phyloP scores from a whole-genome alignment of 2,113 vertebrate species.

The Perca fluviatilis region DNA sequence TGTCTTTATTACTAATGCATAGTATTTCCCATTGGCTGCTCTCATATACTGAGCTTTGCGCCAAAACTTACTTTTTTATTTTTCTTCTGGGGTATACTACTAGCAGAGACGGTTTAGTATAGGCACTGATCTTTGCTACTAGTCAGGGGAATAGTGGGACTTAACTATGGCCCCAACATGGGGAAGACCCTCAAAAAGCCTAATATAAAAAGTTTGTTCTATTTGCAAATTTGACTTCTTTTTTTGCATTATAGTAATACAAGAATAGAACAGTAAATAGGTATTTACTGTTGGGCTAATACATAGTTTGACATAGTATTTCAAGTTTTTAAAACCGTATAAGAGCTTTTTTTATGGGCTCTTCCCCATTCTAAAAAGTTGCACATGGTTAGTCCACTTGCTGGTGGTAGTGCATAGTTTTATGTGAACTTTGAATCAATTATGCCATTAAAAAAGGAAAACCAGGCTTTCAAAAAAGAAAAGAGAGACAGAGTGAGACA shows the following conservation, averaged over 20 bases:
- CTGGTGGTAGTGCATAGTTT: too few relatives aligned
- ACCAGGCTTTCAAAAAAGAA: neutral
- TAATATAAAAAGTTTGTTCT: neutral
- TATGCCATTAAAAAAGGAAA: neutral
- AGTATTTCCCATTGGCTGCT: slow-evolving; percentile 25
- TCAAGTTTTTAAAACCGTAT: neutral
- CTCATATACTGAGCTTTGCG: slow-evolving; percentile 38
- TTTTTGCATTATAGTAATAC: too few relatives aligned
- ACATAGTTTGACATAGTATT: neutral
- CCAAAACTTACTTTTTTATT: neutral
- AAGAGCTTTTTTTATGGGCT: neutral
- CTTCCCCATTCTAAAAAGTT: too few relatives aligned
- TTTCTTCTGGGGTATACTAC: too few relatives aligned
- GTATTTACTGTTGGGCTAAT: too few relatives aligned
- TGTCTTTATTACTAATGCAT: slow-evolving; percentile 39
- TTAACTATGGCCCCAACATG: neutral
- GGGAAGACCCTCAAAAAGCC: neutral
- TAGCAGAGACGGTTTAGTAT: too few relatives aligned
- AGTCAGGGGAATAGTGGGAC: neutral
- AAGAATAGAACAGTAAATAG: too few relatives aligned
- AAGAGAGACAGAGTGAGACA: neutral
- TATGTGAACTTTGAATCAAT: neutral
- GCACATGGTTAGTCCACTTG: slow-evolving; percentile 7
- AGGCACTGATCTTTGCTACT: too few relatives aligned
- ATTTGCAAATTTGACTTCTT: neutral